A percentile compares a stretch with the other conserved stretches of the same genome.
Evolutionary conservation across 2,113 vertebrate genomes (phyloP).

Genomic region (Tretioscincus oriximinensis): DNA sequence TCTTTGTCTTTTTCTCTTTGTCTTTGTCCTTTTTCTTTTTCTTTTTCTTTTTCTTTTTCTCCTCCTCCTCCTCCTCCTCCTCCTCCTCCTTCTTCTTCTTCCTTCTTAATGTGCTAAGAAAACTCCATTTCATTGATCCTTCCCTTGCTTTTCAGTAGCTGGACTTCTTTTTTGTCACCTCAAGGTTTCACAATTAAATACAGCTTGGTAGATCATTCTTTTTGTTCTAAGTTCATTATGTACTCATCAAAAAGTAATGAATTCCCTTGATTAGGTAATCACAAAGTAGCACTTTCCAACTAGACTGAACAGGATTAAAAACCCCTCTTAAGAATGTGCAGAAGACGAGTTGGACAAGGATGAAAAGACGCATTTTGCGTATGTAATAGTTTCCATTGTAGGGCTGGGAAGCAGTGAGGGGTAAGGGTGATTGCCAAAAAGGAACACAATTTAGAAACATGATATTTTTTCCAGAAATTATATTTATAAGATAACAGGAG

Average conservation of each 20-base stretch:
- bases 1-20: too few relatives aligned
- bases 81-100: too few relatives aligned
- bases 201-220: constrained; percentile 44
- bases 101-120: neutral
- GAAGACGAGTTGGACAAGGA: constrained; percentile 68
- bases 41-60: too few relatives aligned
- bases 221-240: constrained; percentile 55
- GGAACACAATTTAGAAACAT: constrained; percentile 1
- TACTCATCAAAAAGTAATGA: constrained; percentile 48
- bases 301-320: constrained; percentile 64
- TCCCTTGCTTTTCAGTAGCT: constrained; percentile 11
- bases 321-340: constrained; percentile 65
- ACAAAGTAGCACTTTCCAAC: constrained; percentile 52
- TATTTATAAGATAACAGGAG: neutral
- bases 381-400: constrained; percentile 77
- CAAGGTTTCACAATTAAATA: constrained; percentile 36
- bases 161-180: constrained; percentile 19
- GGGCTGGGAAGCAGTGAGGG: constrained; percentile 28
- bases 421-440: constrained; percentile 61
- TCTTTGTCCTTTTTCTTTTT: too few relatives aligned
- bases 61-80: too few relatives aligned
- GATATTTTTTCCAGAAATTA: neutral
- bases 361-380: constrained; percentile 70
- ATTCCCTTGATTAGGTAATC: constrained; percentile 54
- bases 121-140: constrained; percentile 27